These are phyloP conservation scores for Erethizon dorsatum DNA, from an alignment of 2,797 vertebrate species.

Conservation along the genomic window DNA sequence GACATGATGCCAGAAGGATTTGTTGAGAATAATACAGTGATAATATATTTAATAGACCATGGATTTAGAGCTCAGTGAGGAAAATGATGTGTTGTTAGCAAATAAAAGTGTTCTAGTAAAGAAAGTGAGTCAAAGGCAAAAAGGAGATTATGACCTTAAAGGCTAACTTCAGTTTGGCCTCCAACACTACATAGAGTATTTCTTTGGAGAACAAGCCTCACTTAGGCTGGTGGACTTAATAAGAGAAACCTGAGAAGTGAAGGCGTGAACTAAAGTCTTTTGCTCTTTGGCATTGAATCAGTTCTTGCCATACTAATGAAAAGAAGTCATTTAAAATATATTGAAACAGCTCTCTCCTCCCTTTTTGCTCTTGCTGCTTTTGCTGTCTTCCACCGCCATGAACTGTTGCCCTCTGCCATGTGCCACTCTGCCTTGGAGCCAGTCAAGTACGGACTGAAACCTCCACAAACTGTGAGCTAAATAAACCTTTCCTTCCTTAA, in stretches of 20 bases:
- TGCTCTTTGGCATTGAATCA: not conserved
- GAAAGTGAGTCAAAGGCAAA: constrained; percentile 66
- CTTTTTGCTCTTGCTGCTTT: too few species aligned
- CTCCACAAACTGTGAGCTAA: too few species aligned
- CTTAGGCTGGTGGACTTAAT: not conserved
- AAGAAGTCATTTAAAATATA: constrained; percentile 46
- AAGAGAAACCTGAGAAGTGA: not conserved
- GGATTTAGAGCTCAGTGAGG: constrained; percentile 18
- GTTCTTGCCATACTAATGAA: not conserved
- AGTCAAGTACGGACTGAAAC: too few species aligned
- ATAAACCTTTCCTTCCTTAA: not conserved
- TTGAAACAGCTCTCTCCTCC: not conserved
- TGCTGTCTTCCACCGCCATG: too few species aligned
- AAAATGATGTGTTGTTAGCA: not conserved
- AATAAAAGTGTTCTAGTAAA: not conserved
- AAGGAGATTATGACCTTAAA: not conserved
- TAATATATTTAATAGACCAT: constrained; percentile 43
- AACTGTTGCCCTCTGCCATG: too few species aligned
- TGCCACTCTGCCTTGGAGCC: too few species aligned
- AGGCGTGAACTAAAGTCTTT: not conserved
- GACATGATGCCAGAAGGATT: not conserved
- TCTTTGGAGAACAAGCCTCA: constrained; percentile 5
- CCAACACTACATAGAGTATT: not conserved
- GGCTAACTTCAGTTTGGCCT: not conserved
- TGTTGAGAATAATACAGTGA: constrained; percentile 43